Evolutionary conservation across 2,888 invertebrate species (phyloP).

Genomic region (Erebia ligea): DNA sequence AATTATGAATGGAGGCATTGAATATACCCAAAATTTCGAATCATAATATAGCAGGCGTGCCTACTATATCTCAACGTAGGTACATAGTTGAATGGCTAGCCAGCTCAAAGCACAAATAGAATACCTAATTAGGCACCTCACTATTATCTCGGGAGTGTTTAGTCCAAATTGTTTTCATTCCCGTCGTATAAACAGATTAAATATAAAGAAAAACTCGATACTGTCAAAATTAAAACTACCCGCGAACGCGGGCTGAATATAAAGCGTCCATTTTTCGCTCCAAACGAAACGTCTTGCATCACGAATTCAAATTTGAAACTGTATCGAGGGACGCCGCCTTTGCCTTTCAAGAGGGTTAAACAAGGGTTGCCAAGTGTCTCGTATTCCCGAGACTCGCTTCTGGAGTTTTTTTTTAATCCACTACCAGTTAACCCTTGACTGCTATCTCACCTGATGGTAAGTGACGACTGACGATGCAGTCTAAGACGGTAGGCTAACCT

Average conservation of each 20-base stretch:
- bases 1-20: too few species aligned
- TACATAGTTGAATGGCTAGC: background rate
- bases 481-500: too few species aligned
- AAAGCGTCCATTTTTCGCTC: slow-evolving; percentile 44
- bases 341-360: slow-evolving; percentile 24
- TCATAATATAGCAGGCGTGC: too few species aligned
- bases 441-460: too few species aligned
- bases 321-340: slow-evolving; percentile 46
- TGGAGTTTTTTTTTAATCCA: too few species aligned
- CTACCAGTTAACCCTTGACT: too few species aligned
- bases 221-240: slow-evolving; percentile 46
- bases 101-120: background rate
- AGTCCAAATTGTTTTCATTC: slow-evolving; percentile 1
- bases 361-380: slow-evolving; percentile 1
- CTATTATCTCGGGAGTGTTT: background rate
- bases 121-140: too few species aligned
- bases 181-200: slow-evolving; percentile 7
- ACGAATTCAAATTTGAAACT: slow-evolving; percentile 64
- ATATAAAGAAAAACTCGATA: slow-evolving; percentile 25
- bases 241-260: slow-evolving; percentile 44
- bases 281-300: slow-evolving; percentile 46
- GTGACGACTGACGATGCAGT: too few species aligned
- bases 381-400: background rate
- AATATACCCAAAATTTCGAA: too few species aligned
- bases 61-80: background rate